Percentiles rank a stretch among this genome's conserved stretches.
Conservation (phyloP, 2,113 vertebrate genomes). For the Nothobranchius kuhntae region DNA sequence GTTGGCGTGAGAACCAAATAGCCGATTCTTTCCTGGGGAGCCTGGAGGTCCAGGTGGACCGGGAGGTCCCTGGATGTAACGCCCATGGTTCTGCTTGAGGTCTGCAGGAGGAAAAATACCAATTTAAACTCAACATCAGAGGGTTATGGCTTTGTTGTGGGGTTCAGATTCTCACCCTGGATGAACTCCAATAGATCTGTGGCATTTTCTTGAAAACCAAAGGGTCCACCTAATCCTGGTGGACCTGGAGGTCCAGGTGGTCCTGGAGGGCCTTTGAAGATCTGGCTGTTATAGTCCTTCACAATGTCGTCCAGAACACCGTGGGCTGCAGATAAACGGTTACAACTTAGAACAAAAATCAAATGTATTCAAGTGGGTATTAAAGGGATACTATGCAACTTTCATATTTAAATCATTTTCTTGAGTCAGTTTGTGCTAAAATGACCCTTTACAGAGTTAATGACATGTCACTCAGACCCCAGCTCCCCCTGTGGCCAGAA, state of each 20-base stretch:
- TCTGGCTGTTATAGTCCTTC: conserved; percentile 56
- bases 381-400: too few relatives aligned
- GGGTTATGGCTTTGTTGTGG: neutral
- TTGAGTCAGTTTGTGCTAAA: too few relatives aligned
- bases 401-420: too few relatives aligned
- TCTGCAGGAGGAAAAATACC: conserved; percentile 62
- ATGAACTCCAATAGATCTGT: conserved; percentile 89
- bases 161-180: conserved; percentile 63
- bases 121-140: too few relatives aligned
- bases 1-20: conserved; percentile 83
- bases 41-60: conserved; percentile 81
- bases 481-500: too few relatives aligned
- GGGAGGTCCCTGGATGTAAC: conserved; percentile 64
- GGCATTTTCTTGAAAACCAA: conserved; percentile 83
- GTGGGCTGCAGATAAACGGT: conserved; percentile 69
- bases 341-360: neutral
- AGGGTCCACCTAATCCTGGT: conserved; percentile 80
- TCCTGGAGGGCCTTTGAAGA: conserved; percentile 74
- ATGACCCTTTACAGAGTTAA: too few relatives aligned
- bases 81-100: conserved; percentile 73
- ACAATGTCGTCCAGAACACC: conserved; percentile 83
- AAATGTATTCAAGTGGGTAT: too few relatives aligned
- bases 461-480: too few relatives aligned
- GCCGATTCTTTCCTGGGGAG: conserved; percentile 80
- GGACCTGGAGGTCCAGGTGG: conserved; percentile 81